Percentiles rank a stretch among this genome's conserved stretches.
Evolutionary conservation across 2,888 invertebrate genomes (phyloP).

Genomic region (Phyto melanocephala): DNA sequence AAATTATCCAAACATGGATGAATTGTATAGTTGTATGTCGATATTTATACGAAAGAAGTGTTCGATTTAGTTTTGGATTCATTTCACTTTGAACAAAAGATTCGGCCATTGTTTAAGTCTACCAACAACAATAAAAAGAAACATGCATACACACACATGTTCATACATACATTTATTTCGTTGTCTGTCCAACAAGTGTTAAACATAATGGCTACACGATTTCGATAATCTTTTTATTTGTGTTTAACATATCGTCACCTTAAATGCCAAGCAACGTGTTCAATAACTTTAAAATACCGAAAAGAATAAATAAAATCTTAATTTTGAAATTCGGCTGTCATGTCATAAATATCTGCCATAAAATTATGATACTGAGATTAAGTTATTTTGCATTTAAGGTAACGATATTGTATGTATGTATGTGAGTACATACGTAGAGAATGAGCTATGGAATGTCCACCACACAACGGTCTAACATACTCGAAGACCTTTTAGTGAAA

Average conservation of each 20-base stretch:
- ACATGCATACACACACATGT: not conserved
- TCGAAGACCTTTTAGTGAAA: not conserved
- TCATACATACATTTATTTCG: not conserved
- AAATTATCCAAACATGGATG: not conserved
- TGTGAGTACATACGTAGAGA: too few relatives aligned
- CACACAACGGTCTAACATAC: not conserved
- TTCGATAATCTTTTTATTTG: constrained; percentile 28
- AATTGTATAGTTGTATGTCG: not conserved
- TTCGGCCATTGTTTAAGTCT: constrained; percentile 41
- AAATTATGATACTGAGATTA: too few relatives aligned
- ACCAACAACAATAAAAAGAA: constrained; percentile 3
- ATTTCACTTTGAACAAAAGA: constrained; percentile 36
- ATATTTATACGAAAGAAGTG: not conserved
- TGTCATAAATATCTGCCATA: too few relatives aligned
- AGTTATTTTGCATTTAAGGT: too few relatives aligned
- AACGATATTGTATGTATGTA: too few relatives aligned
- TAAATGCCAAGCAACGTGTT: too few relatives aligned
- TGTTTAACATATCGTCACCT: not conserved
- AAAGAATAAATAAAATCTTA: too few relatives aligned
- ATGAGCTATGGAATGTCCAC: constrained; percentile 7
- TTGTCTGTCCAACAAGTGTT: constrained; percentile 54
- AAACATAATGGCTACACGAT: constrained; percentile 57
- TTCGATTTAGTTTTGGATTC: constrained; percentile 11
- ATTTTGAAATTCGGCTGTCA: too few relatives aligned
- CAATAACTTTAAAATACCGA: too few relatives aligned